These are phyloP conservation scores for Percina caprodes DNA, from an alignment of 2,113 vertebrate genomes.

Conservation along the genomic window DNA sequence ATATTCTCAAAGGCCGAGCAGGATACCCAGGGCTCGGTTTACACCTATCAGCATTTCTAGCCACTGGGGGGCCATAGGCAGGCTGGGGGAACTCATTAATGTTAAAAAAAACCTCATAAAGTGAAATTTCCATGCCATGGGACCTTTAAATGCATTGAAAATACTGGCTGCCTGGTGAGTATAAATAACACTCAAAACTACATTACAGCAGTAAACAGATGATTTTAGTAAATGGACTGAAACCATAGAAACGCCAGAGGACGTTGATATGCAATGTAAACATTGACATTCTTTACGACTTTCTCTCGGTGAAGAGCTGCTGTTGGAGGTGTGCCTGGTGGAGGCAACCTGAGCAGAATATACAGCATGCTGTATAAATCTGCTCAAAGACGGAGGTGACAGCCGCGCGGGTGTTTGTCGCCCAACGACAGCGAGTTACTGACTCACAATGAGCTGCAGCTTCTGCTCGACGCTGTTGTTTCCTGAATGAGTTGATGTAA, in stretches of 20 bases:
- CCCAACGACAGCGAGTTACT: slow-evolving; percentile 13
- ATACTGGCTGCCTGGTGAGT: neutral
- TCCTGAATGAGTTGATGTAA: slow-evolving; percentile 31
- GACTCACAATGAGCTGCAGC: slow-evolving; percentile 29
- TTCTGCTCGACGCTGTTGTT: slow-evolving; percentile 5
- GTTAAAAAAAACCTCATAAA: too few relatives aligned
- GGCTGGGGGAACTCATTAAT: too few relatives aligned
- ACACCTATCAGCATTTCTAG: too few relatives aligned
- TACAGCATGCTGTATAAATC: slow-evolving; percentile 46
- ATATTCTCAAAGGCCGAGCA: too few relatives aligned
- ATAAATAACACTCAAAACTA: neutral
- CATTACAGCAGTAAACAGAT: slow-evolving; percentile 1
- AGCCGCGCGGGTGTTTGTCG: slow-evolving; percentile 22
- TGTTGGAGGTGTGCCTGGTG: slow-evolving; percentile 37
- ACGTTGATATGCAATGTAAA: slow-evolving; percentile 21
- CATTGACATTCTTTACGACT: slow-evolving; percentile 10
- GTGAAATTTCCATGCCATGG: too few relatives aligned
- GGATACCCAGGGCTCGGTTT: too few relatives aligned
- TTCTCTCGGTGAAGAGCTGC: slow-evolving; percentile 28
- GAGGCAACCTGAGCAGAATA: slow-evolving; percentile 45
- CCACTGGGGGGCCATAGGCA: too few relatives aligned
- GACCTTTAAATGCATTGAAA: too few relatives aligned
- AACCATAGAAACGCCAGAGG: neutral
- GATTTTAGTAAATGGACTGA: slow-evolving; percentile 6
- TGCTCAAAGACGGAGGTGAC: slow-evolving; percentile 31